Base-by-base conservation (phyloP, 2,888 invertebrate species). In the Raillietiella orientalis region DNA sequence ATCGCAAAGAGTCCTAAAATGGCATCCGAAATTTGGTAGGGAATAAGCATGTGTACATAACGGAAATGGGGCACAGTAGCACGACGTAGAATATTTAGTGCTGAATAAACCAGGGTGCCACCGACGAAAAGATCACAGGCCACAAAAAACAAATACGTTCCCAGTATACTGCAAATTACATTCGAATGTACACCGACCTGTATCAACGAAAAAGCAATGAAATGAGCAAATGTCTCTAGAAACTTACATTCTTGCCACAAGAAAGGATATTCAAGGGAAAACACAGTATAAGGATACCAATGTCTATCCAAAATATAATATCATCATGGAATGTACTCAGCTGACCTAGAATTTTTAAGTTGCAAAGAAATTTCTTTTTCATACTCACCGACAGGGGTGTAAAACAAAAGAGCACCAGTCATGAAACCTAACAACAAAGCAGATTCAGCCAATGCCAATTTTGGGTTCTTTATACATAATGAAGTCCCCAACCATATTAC, bases 21-120 rank as follows among this genome's bases (percentile, higher is more conserved):
- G 23, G 23, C n/a, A 23, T 12, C 14, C 23, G 11, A 14, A 12
- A 12, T 23, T 14, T 14, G 11, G n/a, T 10, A n/a, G 13, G 23
- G 12, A 23, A 5, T 5, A 11, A 23, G n/a, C n/a, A n/a, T n/a
- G n/a, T n/a, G n/a, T n/a, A n/a, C n/a, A n/a, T n/a, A n/a, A n/a
- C n/a, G n/a, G n/a, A n/a, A n/a, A n/a, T 51, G 45, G 0, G 47
- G 38, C 6, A 62, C 54, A 0, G 55, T 53, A 0, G 58, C 56
- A 32, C 67, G 53, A 32, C 66, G 47, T n/a, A 64, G 40, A 1
- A 56, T 49, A 37, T 67, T 67, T 12, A 66, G 48, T 2, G 66
- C 35, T 17, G 69, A 61, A 38, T 61, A 66, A 35, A 61, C 61
- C 34, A 70, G 43, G 43, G 56, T 59, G 16, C 62, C 56, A 14